phyloP scores from a whole-genome alignment of 2,797 vertebrate genomes.

The Alauda arvensis region DNA sequence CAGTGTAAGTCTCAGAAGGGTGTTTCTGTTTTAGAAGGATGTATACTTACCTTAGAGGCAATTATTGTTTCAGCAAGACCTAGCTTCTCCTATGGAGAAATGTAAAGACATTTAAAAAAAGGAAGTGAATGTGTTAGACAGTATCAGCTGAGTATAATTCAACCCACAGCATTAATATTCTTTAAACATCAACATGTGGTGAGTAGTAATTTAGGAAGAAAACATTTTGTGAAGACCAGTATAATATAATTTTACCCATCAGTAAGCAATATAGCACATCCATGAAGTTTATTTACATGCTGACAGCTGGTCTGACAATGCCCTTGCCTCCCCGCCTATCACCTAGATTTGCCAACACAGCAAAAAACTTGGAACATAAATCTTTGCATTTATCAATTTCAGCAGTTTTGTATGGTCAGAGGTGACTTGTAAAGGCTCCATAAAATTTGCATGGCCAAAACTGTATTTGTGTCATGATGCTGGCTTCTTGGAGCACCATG shows the following conservation, averaged over 20 bases:
- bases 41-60: neutral
- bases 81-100: neutral
- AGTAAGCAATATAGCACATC: neutral
- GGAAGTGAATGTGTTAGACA: neutral
- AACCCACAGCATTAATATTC: neutral
- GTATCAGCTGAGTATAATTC: neutral
- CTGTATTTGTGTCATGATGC: neutral
- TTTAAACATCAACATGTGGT: neutral
- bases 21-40: neutral
- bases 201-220: neutral
- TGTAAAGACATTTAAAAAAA: neutral
- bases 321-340: neutral
- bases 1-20: neutral
- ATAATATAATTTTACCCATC: constrained; percentile 9
- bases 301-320: neutral
- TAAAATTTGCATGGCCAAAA: neutral
- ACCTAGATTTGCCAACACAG: neutral
- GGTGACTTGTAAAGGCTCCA: neutral
- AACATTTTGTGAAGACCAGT: neutral
- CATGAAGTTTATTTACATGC: neutral
- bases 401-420: neutral
- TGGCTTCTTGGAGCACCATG: neutral
- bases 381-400: neutral
- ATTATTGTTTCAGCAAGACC: neutral
- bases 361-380: neutral